A percentile compares a stretch with the other conserved stretches of the same genome.
These are phyloP conservation scores for Microctonus hyperodae DNA, from an alignment of 2,888 invertebrate genomes.

Conservation along the genomic window DNA sequence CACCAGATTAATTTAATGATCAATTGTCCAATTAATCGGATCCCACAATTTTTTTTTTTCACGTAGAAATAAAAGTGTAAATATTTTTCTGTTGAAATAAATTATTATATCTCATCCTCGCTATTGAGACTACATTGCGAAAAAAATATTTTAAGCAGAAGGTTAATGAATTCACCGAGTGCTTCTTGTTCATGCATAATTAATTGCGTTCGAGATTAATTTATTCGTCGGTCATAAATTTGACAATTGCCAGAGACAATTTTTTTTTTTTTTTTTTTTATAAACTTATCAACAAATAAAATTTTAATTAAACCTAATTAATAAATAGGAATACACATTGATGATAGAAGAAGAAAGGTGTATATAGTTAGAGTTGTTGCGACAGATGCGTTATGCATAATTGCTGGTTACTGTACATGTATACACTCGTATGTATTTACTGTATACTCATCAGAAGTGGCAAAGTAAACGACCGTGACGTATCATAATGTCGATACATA, in stretches of 20 bases:
- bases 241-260: neutral
- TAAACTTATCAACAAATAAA: neutral
- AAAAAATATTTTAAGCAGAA: neutral
- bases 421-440: neutral
- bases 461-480: slow-evolving; percentile 32
- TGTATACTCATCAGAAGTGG: slow-evolving; percentile 17
- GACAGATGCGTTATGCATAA: slow-evolving; percentile 25
- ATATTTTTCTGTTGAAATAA: neutral
- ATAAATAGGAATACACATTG: neutral
- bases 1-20: neutral
- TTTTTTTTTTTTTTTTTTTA: neutral
- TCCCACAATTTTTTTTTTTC: neutral
- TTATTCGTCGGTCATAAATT: neutral
- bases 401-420: neutral
- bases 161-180: neutral
- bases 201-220: neutral
- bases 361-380: neutral
- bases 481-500: slow-evolving; percentile 28
- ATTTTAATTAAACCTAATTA: neutral
- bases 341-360: neutral
- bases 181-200: neutral
- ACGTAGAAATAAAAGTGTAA: too few species aligned
- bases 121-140: neutral
- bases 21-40: neutral
- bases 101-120: neutral